Percentiles rank a stretch among this genome's conserved stretches.
Evolutionary conservation across 2,113 vertebrate species (phyloP).

Genomic region (Coptodon rendalli): DNA sequence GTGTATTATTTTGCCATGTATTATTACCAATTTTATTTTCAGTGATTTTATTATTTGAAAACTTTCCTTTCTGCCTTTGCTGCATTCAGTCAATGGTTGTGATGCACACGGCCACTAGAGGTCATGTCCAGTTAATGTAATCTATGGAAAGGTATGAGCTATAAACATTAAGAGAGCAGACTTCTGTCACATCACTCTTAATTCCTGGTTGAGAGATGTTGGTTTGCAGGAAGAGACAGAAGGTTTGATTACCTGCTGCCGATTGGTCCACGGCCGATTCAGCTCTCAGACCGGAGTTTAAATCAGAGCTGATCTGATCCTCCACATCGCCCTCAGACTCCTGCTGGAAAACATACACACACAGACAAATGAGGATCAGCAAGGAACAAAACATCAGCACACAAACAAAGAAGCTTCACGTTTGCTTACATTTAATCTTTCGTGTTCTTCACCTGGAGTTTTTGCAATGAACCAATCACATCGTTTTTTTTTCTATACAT

Average conservation of each 20-base stretch:
- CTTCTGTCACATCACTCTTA: neutral
- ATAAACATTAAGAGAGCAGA: neutral
- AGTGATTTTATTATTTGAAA: neutral
- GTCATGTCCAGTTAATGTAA: neutral
- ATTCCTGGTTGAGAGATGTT: neutral
- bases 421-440: neutral
- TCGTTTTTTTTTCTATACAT: neutral
- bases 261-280: neutral
- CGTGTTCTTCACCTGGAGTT: neutral
- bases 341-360: neutral
- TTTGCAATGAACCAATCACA: neutral
- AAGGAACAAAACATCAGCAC: neutral
- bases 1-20: neutral
- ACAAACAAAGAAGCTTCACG: neutral
- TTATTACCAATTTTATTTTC: neutral
- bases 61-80: neutral
- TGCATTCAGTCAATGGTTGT: neutral
- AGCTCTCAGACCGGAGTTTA: slow-evolving; percentile 13
- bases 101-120: neutral
- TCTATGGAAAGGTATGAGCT: neutral
- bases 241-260: slow-evolving; percentile 40
- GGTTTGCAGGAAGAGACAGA: neutral
- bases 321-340: slow-evolving; percentile 47
- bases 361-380: neutral
- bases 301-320: slow-evolving; percentile 20